Evolutionary conservation across 2,888 invertebrate species (phyloP).

Genomic region (Halictus ligatus): DNA sequence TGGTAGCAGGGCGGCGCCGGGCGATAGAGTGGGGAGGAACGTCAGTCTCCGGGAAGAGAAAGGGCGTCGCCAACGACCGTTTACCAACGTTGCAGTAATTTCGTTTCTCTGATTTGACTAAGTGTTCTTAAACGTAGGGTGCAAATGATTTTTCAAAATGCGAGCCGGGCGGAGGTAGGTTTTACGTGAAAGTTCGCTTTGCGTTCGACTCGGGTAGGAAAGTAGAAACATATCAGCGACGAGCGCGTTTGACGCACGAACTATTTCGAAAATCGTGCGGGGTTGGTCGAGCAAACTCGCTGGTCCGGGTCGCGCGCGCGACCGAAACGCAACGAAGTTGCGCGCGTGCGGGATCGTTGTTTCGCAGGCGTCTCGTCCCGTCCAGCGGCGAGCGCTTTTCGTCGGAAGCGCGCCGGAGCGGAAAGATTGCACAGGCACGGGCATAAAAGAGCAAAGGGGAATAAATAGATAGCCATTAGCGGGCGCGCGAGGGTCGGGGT

Average conservation of each 20-base stretch:
- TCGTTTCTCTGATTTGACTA: not conserved
- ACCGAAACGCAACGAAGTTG: not conserved
- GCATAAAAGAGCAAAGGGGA: not conserved
- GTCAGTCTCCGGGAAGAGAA: no score
- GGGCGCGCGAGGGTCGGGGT: constrained; percentile 24
- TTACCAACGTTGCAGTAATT: not conserved
- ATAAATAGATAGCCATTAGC: constrained; percentile 25
- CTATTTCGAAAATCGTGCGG: not conserved
- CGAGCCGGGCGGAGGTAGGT: not conserved
- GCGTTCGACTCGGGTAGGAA: not conserved
- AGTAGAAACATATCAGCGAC: constrained; percentile 9
- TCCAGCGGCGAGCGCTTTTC: not conserved
- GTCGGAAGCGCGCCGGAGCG: not conserved
- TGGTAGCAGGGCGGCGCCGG: not conserved
- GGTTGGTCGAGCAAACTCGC: not conserved
- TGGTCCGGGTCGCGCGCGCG: not conserved
- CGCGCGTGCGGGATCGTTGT: not conserved
- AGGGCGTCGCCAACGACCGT: not conserved
- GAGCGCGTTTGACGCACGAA: not conserved
- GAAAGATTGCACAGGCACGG: not conserved
- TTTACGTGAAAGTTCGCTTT: not conserved
- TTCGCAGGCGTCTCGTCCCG: not conserved
- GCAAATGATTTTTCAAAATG: not conserved
- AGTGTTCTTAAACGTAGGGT: not conserved
- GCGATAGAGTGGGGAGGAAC: no score